Percentiles rank a stretch among this genome's conserved stretches.
These are phyloP conservation scores for Saimiri boliviensis DNA, from an alignment of 2,113 vertebrate genomes.

Conservation along the genomic window DNA sequence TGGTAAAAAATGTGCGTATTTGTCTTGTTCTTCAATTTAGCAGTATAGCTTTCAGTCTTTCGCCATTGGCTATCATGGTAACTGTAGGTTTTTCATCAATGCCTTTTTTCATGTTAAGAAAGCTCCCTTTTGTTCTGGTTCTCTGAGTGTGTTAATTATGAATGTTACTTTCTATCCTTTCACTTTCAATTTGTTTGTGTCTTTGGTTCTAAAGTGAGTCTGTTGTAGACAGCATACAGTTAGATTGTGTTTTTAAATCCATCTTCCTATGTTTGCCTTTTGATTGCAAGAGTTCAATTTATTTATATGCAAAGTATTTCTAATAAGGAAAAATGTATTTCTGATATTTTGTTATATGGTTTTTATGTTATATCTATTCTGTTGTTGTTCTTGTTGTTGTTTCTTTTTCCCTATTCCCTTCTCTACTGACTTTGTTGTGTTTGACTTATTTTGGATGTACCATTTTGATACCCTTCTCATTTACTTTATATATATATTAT, in stretches of 20 bases:
- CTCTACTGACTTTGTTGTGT: background rate
- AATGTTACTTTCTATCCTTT: background rate
- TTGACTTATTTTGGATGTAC: background rate
- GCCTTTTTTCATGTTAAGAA: background rate
- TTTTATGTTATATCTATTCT: background rate
- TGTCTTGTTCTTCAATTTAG: background rate
- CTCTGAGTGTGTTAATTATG: background rate
- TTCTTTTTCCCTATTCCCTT: background rate
- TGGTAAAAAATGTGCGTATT: background rate
- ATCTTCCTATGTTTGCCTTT: background rate
- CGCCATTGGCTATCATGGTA: background rate
- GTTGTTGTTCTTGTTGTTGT: no score
- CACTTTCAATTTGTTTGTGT: background rate
- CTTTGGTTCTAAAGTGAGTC: background rate
- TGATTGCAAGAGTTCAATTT: background rate
- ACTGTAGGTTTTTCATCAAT: background rate
- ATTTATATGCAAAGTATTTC: background rate
- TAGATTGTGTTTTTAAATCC: background rate
- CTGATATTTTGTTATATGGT: background rate
- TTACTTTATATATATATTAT: background rate
- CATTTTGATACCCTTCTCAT: background rate
- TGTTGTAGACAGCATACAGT: background rate
- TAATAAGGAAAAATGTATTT: background rate
- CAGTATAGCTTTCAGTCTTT: background rate
- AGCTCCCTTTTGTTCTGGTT: background rate